Percentiles rank a stretch among this genome's conserved stretches.
phyloP scores from a whole-genome alignment of 2,888 invertebrate species.

The Argyresthia goedartella region DNA sequence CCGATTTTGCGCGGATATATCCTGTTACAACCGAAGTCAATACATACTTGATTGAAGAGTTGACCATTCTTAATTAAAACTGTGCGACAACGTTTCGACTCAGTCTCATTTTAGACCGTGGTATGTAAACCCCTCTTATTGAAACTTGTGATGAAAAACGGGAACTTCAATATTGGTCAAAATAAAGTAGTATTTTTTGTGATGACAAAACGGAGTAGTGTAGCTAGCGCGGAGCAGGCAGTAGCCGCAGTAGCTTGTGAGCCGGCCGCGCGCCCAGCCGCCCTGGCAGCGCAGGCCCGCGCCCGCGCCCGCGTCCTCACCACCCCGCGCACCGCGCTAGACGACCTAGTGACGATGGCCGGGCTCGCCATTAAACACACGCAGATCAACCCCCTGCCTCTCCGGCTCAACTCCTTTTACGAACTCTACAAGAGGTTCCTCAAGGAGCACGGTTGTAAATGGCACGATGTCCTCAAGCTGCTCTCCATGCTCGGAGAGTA shows the following conservation, averaged over 20 bases:
- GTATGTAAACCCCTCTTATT: no score
- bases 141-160: no score
- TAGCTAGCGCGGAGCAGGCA: no score
- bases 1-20: constrained; percentile 46
- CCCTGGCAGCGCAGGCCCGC: no score
- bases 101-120: no score
- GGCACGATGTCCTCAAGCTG: constrained; percentile 61
- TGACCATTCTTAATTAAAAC: constrained; percentile 47
- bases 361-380: constrained; percentile 44
- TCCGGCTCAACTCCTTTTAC: constrained; percentile 49
- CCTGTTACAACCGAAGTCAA: constrained; percentile 61
- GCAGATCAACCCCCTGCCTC: constrained; percentile 33
- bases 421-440: constrained; percentile 59
- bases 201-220: neutral
- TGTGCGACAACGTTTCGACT: no score
- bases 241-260: constrained; percentile 46
- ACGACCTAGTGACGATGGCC: constrained; percentile 49
- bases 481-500: constrained; percentile 54
- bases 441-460: constrained; percentile 61
- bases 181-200: neutral
- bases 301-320: no score
- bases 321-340: constrained; percentile 3
- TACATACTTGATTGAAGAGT: constrained; percentile 38
- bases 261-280: constrained; percentile 42
- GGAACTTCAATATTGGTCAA: no score